Evolutionary conservation across 2,797 vertebrate species (phyloP).

Genomic region (Pterois miles): DNA sequence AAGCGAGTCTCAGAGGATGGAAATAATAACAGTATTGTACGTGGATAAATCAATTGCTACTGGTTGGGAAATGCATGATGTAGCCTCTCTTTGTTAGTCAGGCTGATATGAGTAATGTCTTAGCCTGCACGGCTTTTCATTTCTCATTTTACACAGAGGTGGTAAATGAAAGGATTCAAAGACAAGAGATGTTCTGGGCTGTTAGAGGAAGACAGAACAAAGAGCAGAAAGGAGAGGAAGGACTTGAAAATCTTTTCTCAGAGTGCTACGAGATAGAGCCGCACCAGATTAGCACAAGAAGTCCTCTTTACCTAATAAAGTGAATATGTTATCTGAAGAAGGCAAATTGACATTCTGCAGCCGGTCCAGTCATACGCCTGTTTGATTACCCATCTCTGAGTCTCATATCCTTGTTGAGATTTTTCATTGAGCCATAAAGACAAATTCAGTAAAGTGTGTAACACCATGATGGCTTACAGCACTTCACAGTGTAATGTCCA

Average conservation of each 20-base stretch:
- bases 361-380: neutral
- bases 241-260: constrained; percentile 4
- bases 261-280: constrained; percentile 17
- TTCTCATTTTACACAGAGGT: neutral
- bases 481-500: neutral
- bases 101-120: neutral
- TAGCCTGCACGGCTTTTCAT: neutral
- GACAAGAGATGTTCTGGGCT: neutral
- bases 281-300: constrained; percentile 23
- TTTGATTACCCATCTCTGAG: neutral
- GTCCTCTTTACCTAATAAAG: constrained; percentile 33
- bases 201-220: neutral
- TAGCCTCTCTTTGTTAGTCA: neutral
- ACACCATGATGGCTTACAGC: neutral
- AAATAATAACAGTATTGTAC: neutral
- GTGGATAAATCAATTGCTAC: neutral
- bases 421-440: constrained; percentile 2
- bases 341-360: constrained; percentile 22
- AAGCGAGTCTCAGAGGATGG: neutral
- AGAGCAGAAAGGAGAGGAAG: neutral
- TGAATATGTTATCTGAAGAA: constrained; percentile 38
- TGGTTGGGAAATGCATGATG: neutral
- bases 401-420: neutral
- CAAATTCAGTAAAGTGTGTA: neutral
- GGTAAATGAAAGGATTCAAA: neutral